phyloP scores from a whole-genome alignment of 2,113 vertebrate species.

The Mustelus asterias region DNA sequence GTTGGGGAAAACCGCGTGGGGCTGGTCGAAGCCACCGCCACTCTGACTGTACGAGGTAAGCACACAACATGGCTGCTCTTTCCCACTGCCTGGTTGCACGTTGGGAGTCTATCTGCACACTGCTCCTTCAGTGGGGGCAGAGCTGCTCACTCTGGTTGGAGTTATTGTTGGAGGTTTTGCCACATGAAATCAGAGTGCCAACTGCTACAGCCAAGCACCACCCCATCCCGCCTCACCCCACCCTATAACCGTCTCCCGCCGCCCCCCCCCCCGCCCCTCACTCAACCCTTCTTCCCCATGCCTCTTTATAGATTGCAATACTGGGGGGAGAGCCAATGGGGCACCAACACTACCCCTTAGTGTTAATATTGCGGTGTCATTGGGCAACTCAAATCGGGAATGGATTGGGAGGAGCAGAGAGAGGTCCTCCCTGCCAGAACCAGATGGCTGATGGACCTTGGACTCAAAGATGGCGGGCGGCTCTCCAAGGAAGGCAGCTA shows the following conservation, averaged over 20 bases:
- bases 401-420: no score
- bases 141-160: neutral
- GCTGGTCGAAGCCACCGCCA: slow-evolving; percentile 83
- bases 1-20: slow-evolving; percentile 93
- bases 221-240: neutral
- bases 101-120: neutral
- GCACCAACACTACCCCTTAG: no score
- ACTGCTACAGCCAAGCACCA: neutral
- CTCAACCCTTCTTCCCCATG: no score
- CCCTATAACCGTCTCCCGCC: no score
- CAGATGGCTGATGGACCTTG: no score
- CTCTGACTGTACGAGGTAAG: slow-evolving; percentile 90
- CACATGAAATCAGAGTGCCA: neutral
- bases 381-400: neutral
- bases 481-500: no score
- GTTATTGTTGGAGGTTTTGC: neutral
- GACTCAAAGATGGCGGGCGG: no score
- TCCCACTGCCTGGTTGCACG: neutral
- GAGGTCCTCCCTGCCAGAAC: no score
- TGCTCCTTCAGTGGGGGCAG: neutral
- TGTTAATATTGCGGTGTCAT: neutral
- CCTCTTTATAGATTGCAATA: neutral
- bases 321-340: neutral
- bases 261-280: no score
- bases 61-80: neutral